phyloP scores from a whole-genome alignment of 2,888 invertebrate species.

The Microplitis manilae region DNA sequence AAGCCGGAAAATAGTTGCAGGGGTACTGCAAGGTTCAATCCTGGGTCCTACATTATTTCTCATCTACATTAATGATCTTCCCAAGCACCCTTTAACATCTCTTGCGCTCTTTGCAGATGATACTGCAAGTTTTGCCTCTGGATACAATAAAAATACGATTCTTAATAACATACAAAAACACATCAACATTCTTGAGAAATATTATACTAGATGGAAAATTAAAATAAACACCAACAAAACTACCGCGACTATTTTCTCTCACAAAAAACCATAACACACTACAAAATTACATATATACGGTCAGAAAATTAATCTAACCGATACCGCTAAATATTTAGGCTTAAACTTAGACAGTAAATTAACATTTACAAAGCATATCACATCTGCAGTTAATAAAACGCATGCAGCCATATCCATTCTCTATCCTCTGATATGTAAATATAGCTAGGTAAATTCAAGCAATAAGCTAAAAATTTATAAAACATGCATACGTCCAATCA shows the following conservation, averaged over 20 bases:
- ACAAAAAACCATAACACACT: neutral
- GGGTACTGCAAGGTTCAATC: constrained; percentile 57
- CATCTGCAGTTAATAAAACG: constrained; percentile 11
- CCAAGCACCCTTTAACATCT: constrained; percentile 38
- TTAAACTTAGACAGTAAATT: too few species aligned
- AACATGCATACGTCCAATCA: neutral
- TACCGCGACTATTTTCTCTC: constrained; percentile 40
- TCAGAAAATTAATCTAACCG: too few species aligned
- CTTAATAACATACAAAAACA: constrained; percentile 38
- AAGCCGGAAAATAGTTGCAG: constrained; percentile 47
- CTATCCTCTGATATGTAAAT: constrained; percentile 38
- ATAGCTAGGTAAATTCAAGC: constrained; percentile 23
- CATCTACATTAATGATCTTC: constrained; percentile 48
- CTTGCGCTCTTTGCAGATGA: constrained; percentile 52
- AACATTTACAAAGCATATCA: too few species aligned
- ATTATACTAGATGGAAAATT: constrained; percentile 45
- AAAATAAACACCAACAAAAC: constrained; percentile 46
- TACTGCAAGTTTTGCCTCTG: constrained; percentile 46
- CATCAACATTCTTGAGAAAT: constrained; percentile 31
- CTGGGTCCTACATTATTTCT: constrained; percentile 48
- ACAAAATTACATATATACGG: too few species aligned
- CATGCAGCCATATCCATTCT: neutral
- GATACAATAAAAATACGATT: constrained; percentile 31
- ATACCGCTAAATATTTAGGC: too few species aligned
- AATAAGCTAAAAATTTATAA: constrained; percentile 52